Base-by-base conservation (phyloP, 2,888 invertebrate species). In the Dryocosmus kuriphilus region DNA sequence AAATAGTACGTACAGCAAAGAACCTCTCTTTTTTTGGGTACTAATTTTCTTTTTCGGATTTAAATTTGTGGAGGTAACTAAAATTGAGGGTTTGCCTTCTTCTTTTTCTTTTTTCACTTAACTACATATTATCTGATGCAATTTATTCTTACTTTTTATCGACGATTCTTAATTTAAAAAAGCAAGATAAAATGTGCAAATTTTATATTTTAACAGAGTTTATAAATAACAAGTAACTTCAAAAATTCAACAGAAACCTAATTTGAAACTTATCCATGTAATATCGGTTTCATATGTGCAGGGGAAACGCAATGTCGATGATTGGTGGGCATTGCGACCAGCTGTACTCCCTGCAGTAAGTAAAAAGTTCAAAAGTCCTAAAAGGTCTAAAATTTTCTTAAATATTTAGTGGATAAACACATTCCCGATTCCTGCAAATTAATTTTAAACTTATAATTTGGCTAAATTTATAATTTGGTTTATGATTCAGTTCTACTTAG, bases 261-360 rank as follows among this genome's bases (percentile, higher is more conserved):
- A 74, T 80, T 79, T 79, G 22, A 60, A 24, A 41, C 41, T 77
- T 57, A 71, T 78, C 75, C 27, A 82, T 88, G 86, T 90, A 88
- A 90, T 85, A 80, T 85, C 84, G 88, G 87, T 91, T 91, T 91
- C 88, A 87, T 91, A 84, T 91, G 91, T 91, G 89, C 91, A 91
- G 91, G 91, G 90, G 91, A 89, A 91, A 90, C 89, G 91, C 91
- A 90, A 91, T 91, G 90, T 90, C 90, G 87, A 89, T 90, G 90
- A 88, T 90, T 87, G 91, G 86, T 88, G 91, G 90, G 86, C 91
- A 91, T 91, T 91, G 91, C 90, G 91, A 91, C 85, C 91, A 91
- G 90, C 91, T 91, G 87, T 91, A 91, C 89, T 91, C 91, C 90
- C 88, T 91, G 89, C 91, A 91, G 91, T 91, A 91, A 91, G 91